Evolutionary conservation across 2,113 vertebrate species (phyloP), one percentile per base, ranked within the genome.

Genomic region (Chloebia gouldiae): DNA sequence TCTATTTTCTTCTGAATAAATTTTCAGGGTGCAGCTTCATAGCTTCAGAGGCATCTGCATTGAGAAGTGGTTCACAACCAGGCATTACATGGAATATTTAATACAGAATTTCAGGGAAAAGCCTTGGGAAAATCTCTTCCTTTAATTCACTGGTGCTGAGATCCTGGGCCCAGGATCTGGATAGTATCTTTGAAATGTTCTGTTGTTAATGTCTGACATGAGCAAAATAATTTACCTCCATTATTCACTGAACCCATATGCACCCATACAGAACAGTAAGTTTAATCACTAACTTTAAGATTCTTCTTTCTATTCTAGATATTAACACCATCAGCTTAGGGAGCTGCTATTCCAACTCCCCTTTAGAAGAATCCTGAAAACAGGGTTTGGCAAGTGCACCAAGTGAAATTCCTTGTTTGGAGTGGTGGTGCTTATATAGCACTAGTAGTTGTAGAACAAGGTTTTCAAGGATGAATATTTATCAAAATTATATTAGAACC

Each of bases 1-100:
- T 95, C 44, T 73, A 51, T 93, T 96, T 96, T 93, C 90, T 89
- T 63, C 31, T 79, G 75, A 93, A 86, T 90, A 94, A 95, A 85
- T 94, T 90, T 92, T 89, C 66, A 88, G 73, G 42, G n/a, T 0
- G 0, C 21, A 93, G 73, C 56, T 94, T 82, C 56, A 47, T 75
- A 83, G 50, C 50, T 88, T 82, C 80, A 88, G 66, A 88, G 50
- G 35, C 59, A 82, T 88, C 68, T 82, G 57, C 53, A 77, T 19
- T 77, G 59, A 92, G 45, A 86, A 94, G 31, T 47, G 28, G 28
- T 73, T 82, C 79, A 83, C 28, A 81, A 65, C 39, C 47, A 92
- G 40, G 66, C 53, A 77, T 80, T 86, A 80, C 39, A 73, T 10
- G 54, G 79, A 92, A 82, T 92, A 72, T 86, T 90, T 92, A 86